A percentile compares a stretch with the other conserved stretches of the same genome.
Evolutionary conservation across 1,140 invertebrate species (phyloP).

Genomic region (Platyscapa corneri): DNA sequence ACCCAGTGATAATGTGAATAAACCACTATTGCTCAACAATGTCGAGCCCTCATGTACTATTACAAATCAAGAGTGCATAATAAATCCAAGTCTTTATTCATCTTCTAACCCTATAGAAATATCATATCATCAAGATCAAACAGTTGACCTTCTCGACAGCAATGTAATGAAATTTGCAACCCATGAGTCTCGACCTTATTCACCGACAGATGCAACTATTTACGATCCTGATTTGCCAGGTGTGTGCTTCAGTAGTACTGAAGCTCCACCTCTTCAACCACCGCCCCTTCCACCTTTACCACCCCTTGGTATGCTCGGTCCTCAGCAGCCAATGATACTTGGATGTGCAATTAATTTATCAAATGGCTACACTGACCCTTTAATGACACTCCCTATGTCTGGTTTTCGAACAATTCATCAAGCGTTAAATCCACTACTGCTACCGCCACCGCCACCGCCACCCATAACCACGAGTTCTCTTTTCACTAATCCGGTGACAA

Average conservation of each 20-base stretch:
- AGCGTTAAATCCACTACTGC: constrained; percentile 20
- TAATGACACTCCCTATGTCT: not conserved
- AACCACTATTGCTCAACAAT: constrained; percentile 49
- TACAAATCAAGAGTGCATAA: not conserved
- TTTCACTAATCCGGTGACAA: not conserved
- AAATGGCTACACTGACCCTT: not conserved
- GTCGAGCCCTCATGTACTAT: not conserved
- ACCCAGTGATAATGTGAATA: constrained; percentile 64
- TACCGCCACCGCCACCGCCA: not conserved
- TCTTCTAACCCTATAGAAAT: constrained; percentile 51
- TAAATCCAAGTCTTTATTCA: constrained; percentile 50
- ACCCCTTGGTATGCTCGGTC: constrained; percentile 26
- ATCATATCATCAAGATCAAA: not conserved
- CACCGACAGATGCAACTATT: constrained; percentile 58
- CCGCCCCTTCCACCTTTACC: constrained; percentile 34
- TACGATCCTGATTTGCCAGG: constrained; percentile 55
- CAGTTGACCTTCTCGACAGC: not conserved
- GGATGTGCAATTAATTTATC: constrained; percentile 1
- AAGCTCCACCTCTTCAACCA: not conserved
- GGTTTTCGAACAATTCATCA: constrained; percentile 24
- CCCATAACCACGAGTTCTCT: not conserved
- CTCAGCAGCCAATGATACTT: constrained; percentile 8
- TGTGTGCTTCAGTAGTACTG: not conserved
- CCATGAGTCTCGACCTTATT: constrained; percentile 60
- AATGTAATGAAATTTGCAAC: constrained; percentile 11